Conservation (phyloP, 1,140 invertebrate genomes). For the Ooceraea biroi region DNA sequence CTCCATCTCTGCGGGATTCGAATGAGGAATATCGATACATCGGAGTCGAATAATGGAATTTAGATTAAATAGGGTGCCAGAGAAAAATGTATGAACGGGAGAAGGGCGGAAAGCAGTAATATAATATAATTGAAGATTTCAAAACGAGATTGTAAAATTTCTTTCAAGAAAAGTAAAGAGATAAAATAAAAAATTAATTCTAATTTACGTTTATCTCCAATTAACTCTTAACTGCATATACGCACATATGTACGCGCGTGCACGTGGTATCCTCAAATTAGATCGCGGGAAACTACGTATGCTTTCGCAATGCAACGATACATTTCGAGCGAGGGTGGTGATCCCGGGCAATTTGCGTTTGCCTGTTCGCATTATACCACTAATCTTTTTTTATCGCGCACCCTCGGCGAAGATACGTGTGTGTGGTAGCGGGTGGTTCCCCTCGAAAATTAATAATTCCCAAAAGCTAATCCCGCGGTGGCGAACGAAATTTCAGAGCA, state of each 20-base stretch:
- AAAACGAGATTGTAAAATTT: background rate
- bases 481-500: slow-evolving; percentile 9
- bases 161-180: background rate
- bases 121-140: slow-evolving; percentile 40
- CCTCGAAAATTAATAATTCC: slow-evolving; percentile 54
- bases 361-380: background rate
- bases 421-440: background rate
- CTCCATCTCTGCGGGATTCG: slow-evolving; percentile 13
- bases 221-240: background rate
- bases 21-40: slow-evolving; percentile 51
- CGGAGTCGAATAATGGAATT: slow-evolving; percentile 46
- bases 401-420: background rate
- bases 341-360: slow-evolving; percentile 29
- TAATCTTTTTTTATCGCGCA: slow-evolving; percentile 49
- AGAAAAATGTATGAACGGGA: slow-evolving; percentile 6
- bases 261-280: background rate
- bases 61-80: slow-evolving; percentile 36
- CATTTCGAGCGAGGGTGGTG: background rate
- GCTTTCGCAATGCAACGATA: background rate
- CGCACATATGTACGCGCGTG: too few species aligned
- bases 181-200: background rate
- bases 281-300: background rate
- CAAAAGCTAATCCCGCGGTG: slow-evolving; percentile 42
- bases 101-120: background rate
- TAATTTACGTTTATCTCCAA: background rate